Conservation (phyloP, 2,113 vertebrate genomes). For the Pseudorhombus dupliciocellatus region DNA sequence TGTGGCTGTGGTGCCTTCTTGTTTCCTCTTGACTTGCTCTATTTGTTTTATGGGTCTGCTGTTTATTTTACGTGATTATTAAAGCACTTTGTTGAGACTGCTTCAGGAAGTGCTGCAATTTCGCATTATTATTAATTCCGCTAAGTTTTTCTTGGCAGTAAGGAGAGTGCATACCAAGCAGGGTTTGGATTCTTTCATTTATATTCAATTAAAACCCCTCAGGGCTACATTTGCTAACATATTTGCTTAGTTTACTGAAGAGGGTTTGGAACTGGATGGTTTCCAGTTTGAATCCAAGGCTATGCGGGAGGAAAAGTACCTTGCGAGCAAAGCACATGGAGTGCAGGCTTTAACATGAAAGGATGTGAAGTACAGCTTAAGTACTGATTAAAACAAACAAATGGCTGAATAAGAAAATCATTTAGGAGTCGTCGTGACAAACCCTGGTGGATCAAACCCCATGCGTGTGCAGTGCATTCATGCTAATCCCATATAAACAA, state of each 20-base stretch:
- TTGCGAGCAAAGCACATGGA: slow-evolving; percentile 10
- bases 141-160: slow-evolving; percentile 7
- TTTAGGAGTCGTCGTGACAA: neutral
- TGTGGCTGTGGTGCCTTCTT: neutral
- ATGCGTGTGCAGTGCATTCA: slow-evolving; percentile 31
- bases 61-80: slow-evolving; percentile 26
- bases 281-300: slow-evolving; percentile 40
- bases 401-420: neutral
- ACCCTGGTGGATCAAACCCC: slow-evolving; percentile 30
- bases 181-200: slow-evolving; percentile 41
- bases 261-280: slow-evolving; percentile 23
- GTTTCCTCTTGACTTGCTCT: neutral
- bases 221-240: slow-evolving; percentile 25
- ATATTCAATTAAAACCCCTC: slow-evolving; percentile 49
- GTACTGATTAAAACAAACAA: neutral
- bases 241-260: slow-evolving; percentile 37
- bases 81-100: slow-evolving; percentile 17
- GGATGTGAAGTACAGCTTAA: neutral
- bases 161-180: slow-evolving; percentile 18
- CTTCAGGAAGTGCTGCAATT: slow-evolving; percentile 20
- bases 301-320: slow-evolving; percentile 2
- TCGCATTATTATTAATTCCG: neutral
- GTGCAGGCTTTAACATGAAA: neutral
- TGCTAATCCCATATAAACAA: slow-evolving; percentile 54
- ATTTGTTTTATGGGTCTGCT: slow-evolving; percentile 17